Percentiles rank a stretch among this genome's conserved stretches.
Evolutionary conservation across 2,113 vertebrate genomes (phyloP).

Genomic region (Morone chrysops): DNA sequence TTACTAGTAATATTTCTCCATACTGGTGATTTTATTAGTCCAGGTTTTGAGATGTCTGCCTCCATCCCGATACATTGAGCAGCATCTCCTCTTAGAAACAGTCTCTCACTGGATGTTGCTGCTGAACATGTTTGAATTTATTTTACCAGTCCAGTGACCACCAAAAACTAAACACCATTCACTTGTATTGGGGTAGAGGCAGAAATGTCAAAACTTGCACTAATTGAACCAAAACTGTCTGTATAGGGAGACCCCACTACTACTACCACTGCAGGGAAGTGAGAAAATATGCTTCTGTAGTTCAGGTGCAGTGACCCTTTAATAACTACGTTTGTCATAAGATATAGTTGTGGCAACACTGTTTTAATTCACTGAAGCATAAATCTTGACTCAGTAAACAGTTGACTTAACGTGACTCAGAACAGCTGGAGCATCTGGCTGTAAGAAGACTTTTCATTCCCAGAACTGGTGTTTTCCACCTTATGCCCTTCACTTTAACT

Average conservation of each 20-base stretch:
- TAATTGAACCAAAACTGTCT: too few relatives aligned
- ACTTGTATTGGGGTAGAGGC: neutral
- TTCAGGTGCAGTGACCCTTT: neutral
- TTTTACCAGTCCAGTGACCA: neutral
- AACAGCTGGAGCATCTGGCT: neutral
- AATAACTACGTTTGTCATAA: neutral
- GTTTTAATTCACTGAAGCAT: too few relatives aligned
- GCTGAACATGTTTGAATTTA: neutral
- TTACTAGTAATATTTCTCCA: neutral
- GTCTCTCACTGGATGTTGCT: neutral
- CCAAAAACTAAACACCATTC: neutral
- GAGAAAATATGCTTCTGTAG: neutral
- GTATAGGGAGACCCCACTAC: too few relatives aligned
- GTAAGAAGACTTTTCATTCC: neutral
- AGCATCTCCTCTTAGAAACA: too few relatives aligned
- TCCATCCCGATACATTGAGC: neutral
- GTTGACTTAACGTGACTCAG: neutral
- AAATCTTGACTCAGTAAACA: too few relatives aligned
- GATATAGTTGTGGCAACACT: neutral
- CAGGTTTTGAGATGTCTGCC: neutral
- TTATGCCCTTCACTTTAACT: neutral
- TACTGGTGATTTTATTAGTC: neutral
- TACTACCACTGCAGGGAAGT: neutral
- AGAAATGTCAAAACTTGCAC: too few relatives aligned
- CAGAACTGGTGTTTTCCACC: neutral